Evolutionary conservation across 2,797 vertebrate species (phyloP), one percentile per base, ranked within the genome.

Genomic region (Thaleichthys pacificus): DNA sequence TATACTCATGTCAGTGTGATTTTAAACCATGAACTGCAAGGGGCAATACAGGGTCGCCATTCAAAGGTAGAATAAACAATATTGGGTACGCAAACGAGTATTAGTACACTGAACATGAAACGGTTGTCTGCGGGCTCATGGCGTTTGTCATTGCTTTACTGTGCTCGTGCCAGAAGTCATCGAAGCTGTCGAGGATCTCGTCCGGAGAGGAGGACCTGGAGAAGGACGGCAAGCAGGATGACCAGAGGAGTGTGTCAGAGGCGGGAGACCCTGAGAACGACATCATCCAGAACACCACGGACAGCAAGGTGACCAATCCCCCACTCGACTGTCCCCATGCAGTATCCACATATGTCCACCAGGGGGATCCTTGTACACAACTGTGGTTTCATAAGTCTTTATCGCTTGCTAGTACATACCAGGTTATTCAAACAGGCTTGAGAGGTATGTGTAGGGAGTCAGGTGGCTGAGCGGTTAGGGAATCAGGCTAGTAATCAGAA

Each of bases 141-240:
- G 17, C 5, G 51, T 56, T 17, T 6, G 51, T 7, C 19, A 15
- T 17, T n/a, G 3, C 8, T 15, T 15, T 69, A 79, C 68, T 73
- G 24, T 86, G 57, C 61, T 71, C 68, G 51, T 73, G 86, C 81
- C 83, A 97, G 95, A 97, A 96, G 91, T 95, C 95, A 70, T 95
- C 95, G 71, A 97, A 99, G 91, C 93, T 96, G 91, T 97, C 94
- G 72, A 93, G 96, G 92, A 96, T 96, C 88, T 95, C 96, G 74
- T 95, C 95, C 58, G 96, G 91, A 83, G 96, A 97, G 56, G 91
- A 92, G 2, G 87, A 91, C 69, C 91, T 95, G 89, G 95, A 97
- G 82, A 97, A 97, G 84, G 97, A 98, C 61, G 93, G 95, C 82
- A 97, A 96, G 93, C 96, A 96, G 67, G 95, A 96, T 21, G 95